phyloP scores from a whole-genome alignment of 2,113 vertebrate genomes.

The Campylorhamphus procurvoides region DNA sequence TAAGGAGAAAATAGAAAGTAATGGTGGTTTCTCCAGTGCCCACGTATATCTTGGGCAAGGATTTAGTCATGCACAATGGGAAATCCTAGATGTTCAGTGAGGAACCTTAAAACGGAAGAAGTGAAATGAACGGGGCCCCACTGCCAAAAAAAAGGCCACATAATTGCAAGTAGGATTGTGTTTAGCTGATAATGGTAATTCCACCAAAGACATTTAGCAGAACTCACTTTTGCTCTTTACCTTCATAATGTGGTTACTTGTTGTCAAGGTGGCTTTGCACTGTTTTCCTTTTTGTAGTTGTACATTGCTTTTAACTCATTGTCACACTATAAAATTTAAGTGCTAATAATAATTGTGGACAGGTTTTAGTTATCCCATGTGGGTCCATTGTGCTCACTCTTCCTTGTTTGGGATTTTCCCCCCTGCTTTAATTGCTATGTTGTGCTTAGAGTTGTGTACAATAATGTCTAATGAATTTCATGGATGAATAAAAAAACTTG shows the following conservation, averaged over 20 bases:
- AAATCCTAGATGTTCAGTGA: background rate
- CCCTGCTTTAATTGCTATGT: background rate
- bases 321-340: background rate
- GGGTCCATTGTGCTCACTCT: background rate
- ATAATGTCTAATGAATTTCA: slow-evolving; percentile 17
- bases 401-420: background rate
- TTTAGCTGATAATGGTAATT: background rate
- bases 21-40: background rate
- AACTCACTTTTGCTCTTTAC: background rate
- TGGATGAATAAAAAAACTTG: background rate
- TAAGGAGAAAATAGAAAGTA: background rate
- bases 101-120: background rate
- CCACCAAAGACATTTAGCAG: background rate
- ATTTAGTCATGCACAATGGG: background rate
- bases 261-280: background rate
- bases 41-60: background rate
- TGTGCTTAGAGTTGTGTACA: background rate
- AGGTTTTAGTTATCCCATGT: background rate
- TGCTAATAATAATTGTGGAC: background rate
- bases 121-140: background rate
- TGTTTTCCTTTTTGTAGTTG: background rate
- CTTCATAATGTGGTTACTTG: background rate
- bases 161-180: background rate
- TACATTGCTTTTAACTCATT: background rate
- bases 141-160: background rate